phyloP scores from a whole-genome alignment of 2,888 invertebrate genomes.

The Apotomis betuletana region DNA sequence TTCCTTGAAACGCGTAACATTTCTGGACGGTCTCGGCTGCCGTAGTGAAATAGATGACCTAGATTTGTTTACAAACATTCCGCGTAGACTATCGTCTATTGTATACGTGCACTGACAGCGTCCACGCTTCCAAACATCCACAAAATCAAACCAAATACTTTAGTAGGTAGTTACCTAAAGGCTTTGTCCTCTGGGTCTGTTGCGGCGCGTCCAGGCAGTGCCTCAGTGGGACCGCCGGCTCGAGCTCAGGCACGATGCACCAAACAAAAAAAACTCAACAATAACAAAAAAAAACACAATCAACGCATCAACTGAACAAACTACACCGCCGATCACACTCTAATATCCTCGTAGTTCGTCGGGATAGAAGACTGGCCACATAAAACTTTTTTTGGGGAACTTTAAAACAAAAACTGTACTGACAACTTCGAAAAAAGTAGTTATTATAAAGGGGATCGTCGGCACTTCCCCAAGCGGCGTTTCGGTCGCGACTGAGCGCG shows the following conservation, averaged over 20 bases:
- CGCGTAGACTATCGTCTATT: conserved; percentile 52
- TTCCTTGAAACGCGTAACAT: conserved; percentile 23
- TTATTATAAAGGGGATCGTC: conserved; percentile 71
- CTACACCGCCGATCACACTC: conserved; percentile 72
- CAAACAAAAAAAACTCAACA: conserved; percentile 82
- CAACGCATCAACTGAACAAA: conserved; percentile 76
- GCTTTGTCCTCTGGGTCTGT: conserved; percentile 77
- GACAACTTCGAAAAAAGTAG: conserved; percentile 83
- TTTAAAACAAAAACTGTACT: conserved; percentile 79
- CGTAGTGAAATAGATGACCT: conserved; percentile 48
- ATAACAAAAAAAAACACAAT: conserved; percentile 81
- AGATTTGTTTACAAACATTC: conserved; percentile 62
- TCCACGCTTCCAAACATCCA: conserved; percentile 49
- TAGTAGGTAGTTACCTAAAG: conserved; percentile 75
- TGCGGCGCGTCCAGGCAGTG: conserved; percentile 75
- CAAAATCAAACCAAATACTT: conserved; percentile 40
- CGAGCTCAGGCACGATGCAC: conserved; percentile 81
- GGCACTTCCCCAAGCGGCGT: conserved; percentile 78
- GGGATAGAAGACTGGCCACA: conserved; percentile 72
- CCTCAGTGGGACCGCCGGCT: conserved; percentile 69
- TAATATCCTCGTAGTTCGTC: conserved; percentile 68
- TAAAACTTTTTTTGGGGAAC: conserved; percentile 76
- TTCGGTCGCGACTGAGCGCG: conserved; percentile 80
- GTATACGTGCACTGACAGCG: conserved; percentile 45
- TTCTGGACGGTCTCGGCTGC: conserved; percentile 31